These are phyloP conservation scores for Perccottus glenii DNA, from an alignment of 2,113 vertebrate species.

Conservation along the genomic window DNA sequence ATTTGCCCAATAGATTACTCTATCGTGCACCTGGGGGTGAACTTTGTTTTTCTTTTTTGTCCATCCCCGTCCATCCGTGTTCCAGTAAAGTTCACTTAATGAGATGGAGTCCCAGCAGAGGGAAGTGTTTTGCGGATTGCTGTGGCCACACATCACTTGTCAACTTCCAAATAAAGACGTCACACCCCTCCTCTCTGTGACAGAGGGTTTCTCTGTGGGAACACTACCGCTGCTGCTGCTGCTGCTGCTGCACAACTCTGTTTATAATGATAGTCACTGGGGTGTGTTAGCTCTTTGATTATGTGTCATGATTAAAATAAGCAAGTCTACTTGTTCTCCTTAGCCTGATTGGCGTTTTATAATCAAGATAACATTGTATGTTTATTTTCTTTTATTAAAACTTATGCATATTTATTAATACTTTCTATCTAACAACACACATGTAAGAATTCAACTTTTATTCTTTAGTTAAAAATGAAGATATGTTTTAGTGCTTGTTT, in stretches of 20 bases:
- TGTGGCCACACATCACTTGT: slow-evolving; percentile 19
- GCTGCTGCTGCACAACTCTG: slow-evolving; percentile 30
- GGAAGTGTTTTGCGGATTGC: slow-evolving; percentile 2
- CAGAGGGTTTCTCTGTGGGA: slow-evolving; percentile 20
- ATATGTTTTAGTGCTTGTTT: background rate
- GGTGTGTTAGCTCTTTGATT: slow-evolving; percentile 29
- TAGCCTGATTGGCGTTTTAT: background rate
- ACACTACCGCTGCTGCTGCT: slow-evolving; percentile 23
- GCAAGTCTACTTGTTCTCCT: background rate
- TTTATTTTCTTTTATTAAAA: background rate
- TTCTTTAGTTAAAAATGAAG: background rate
- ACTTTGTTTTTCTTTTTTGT: too few species aligned
- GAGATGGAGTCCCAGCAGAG: slow-evolving; percentile 28
- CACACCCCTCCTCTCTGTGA: slow-evolving; percentile 10
- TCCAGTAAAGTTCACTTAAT: slow-evolving; percentile 31
- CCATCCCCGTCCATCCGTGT: background rate
- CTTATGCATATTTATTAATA: background rate
- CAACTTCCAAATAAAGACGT: background rate
- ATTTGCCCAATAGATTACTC: too few species aligned
- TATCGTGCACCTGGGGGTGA: too few species aligned
- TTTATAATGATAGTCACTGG: slow-evolving; percentile 23
- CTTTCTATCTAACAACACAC: background rate
- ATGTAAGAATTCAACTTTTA: background rate
- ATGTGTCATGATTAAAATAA: slow-evolving; percentile 29
- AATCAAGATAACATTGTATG: background rate